Percentiles rank a stretch among this genome's conserved stretches.
Evolutionary conservation across 2,888 invertebrate species (phyloP).

Genomic region (Folsomia manolachei): DNA sequence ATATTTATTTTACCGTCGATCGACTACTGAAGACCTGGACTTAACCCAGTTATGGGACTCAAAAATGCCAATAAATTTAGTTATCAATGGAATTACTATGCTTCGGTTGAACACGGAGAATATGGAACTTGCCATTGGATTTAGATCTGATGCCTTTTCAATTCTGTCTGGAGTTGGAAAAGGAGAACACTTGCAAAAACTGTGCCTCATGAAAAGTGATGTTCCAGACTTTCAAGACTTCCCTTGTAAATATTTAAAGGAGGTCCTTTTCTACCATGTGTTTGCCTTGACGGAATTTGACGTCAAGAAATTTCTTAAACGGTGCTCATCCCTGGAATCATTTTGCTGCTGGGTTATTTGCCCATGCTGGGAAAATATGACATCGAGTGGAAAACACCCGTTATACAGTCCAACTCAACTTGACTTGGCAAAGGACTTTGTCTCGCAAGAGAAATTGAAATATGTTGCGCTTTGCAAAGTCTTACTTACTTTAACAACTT

Average conservation of each 20-base stretch:
- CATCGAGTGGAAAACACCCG: not conserved
- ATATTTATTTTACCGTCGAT: not conserved
- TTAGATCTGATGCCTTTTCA: not conserved
- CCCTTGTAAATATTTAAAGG: not conserved
- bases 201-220: not conserved
- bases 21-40: not conserved
- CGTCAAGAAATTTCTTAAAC: not conserved
- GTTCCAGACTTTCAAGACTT: slow-evolving; percentile 9
- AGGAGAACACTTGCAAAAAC: not conserved
- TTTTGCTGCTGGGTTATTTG: not conserved
- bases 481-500: slow-evolving; percentile 12
- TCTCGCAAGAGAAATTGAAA: slow-evolving; percentile 5
- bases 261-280: not conserved
- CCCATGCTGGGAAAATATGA: not conserved
- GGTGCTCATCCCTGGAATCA: not conserved
- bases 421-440: slow-evolving; percentile 13
- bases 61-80: not conserved
- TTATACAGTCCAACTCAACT: slow-evolving; percentile 18
- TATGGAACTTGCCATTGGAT: not conserved
- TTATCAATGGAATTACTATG: slow-evolving; percentile 7
- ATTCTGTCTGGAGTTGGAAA: not conserved
- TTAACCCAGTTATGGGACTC: not conserved
- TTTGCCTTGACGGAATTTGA: not conserved
- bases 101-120: not conserved
- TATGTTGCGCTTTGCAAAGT: slow-evolving; percentile 22